Conservation (phyloP, 2,888 invertebrate species). For the Eueremaeus valkanovi region DNA sequence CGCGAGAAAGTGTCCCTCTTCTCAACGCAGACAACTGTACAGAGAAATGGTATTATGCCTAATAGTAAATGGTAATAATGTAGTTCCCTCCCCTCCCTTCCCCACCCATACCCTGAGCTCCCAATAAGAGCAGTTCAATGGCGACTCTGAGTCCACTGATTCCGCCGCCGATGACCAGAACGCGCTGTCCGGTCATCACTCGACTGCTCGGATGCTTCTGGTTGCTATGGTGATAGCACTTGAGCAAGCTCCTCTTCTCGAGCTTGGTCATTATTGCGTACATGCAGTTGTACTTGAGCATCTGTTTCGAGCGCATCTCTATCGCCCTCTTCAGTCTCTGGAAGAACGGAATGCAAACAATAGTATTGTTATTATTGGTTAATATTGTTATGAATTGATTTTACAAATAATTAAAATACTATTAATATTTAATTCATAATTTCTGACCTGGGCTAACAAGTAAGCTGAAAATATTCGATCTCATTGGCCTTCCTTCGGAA, state of each 20-base stretch:
- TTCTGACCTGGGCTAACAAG: too few relatives aligned
- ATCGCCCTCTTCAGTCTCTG: background rate
- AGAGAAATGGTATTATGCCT: too few relatives aligned
- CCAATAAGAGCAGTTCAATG: slow-evolving; percentile 91
- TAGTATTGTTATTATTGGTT: too few relatives aligned
- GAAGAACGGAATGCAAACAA: background rate
- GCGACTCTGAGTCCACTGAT: slow-evolving; percentile 92
- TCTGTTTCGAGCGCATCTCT: background rate
- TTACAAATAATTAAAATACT: too few relatives aligned
- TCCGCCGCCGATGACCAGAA: slow-evolving; percentile 89
- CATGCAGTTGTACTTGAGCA: background rate
- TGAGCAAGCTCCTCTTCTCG: background rate
- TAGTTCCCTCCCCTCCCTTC: slow-evolving; percentile 52
- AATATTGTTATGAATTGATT: too few relatives aligned
- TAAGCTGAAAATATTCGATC: too few relatives aligned
- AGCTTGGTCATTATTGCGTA: background rate
- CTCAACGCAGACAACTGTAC: slow-evolving; percentile 73
- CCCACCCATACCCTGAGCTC: slow-evolving; percentile 60
- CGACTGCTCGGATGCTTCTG: too few relatives aligned
- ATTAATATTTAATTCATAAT: too few relatives aligned
- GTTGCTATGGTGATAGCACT: background rate
- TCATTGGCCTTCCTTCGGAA: too few relatives aligned
- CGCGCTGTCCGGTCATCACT: slow-evolving; percentile 53
- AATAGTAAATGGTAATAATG: too few relatives aligned
- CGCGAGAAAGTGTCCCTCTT: slow-evolving; percentile 90